Base-by-base conservation (phyloP, 2,888 invertebrate genomes). In the Nudaria mundana region DNA sequence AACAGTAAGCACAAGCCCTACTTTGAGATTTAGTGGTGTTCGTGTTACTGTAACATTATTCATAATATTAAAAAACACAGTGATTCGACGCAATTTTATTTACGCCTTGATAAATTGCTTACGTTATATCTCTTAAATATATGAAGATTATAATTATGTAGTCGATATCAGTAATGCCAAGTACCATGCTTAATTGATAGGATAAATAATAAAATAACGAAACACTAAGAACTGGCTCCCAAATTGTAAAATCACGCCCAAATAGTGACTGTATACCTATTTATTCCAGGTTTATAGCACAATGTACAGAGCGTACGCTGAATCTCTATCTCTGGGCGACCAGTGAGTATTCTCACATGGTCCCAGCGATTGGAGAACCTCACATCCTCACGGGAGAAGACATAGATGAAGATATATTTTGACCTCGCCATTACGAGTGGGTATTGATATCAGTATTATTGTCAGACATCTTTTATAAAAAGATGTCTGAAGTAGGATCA, bases 251-350 rank as follows among this genome's bases (percentile, higher is more conserved):
- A 18, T 18, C 5, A 18, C 3, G 5, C 3, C 5, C 3, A 18
- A 18, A 18, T 18, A 5, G 3, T 18, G n/a, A n/a, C n/a, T 5
- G 10, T 12, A 16, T 5, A 5, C 2, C 15, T n/a, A 15, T 30
- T 20, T 16, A 12, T 37, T 33, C 16, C 77, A 88, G 99, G 52
- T 99, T 99, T 76, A 97, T 99, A 61, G 98, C 97, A 0, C 94
- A 96, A 62, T 96, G 96, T 68, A 97, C 98, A 0, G 97, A 97
- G 68, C 92, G 94, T 56, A 97, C 97, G 0, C 76, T 98, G 18
- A 96, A 97, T 78, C 90, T 97, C 32, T 97, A 96, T 74, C 79
- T 97, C 6, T 94, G 94, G 94, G 94, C 95, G 0, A 94, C 94
- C 0, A 93, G 92, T 56, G 94, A 95, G 70, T 92, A 91, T 66